phyloP scores from a whole-genome alignment of 2,888 invertebrate genomes.

The Yponomeuta sedellus region DNA sequence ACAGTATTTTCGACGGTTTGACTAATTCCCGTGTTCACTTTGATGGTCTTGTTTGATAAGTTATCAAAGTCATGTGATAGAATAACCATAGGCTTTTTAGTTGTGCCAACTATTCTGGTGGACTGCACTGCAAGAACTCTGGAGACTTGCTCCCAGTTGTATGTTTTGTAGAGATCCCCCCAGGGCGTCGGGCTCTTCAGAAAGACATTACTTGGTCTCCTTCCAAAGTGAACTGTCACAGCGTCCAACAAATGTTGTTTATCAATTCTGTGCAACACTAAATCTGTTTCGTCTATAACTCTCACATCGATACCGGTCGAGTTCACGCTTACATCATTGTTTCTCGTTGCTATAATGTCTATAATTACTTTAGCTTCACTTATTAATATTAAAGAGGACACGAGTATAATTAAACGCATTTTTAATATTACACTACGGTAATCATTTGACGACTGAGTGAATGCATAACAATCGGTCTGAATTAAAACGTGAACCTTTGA shows the following conservation, averaged over 20 bases:
- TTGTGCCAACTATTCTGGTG: slow-evolving; percentile 33
- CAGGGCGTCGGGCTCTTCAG: slow-evolving; percentile 57
- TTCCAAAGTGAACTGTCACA: slow-evolving; percentile 37
- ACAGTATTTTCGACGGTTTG: slow-evolving; percentile 53
- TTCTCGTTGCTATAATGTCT: slow-evolving; percentile 30
- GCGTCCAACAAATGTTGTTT: slow-evolving; percentile 35
- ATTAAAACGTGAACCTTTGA: not conserved
- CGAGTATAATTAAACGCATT: not conserved
- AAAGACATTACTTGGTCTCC: slow-evolving; percentile 38
- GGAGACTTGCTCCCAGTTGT: slow-evolving; percentile 49
- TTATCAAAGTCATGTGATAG: slow-evolving; percentile 52
- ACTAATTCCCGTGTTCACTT: slow-evolving; percentile 55
- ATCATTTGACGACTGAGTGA: not conserved
- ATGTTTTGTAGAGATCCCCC: slow-evolving; percentile 52
- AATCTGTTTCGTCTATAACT: slow-evolving; percentile 38
- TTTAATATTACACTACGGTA: not conserved
- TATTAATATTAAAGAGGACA: slow-evolving; percentile 8
- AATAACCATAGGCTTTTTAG: slow-evolving; percentile 36
- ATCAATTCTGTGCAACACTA: slow-evolving; percentile 39
- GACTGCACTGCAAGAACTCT: slow-evolving; percentile 40
- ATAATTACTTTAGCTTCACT: slow-evolving; percentile 39
- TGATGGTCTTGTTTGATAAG: slow-evolving; percentile 41
- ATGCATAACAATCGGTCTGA: not conserved
- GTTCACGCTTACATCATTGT: slow-evolving; percentile 30
- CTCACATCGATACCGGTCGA: slow-evolving; percentile 40